These are phyloP conservation scores for Enhydra lutris DNA, from an alignment of 2,113 vertebrate genomes.

Conservation along the genomic window DNA sequence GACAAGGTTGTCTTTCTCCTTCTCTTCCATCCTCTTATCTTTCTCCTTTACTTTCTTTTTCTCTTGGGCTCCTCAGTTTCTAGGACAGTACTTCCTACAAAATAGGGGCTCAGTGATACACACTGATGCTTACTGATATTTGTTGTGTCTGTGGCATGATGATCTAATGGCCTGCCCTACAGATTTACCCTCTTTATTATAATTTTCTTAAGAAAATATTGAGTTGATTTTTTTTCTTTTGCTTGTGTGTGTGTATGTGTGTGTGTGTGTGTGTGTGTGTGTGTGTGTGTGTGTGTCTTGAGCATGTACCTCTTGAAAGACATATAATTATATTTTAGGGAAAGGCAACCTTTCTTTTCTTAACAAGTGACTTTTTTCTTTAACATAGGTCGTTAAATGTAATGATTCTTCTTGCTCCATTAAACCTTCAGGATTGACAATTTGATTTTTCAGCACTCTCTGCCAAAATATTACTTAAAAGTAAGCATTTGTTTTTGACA, in stretches of 20 bases:
- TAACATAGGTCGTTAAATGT: background rate
- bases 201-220: conserved; percentile 1
- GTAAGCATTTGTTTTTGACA: background rate
- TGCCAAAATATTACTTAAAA: background rate
- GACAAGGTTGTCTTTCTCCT: background rate
- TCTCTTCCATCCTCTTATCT: background rate
- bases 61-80: background rate
- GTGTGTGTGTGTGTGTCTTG: background rate
- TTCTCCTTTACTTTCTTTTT: background rate
- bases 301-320: background rate
- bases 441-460: background rate
- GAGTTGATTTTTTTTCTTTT: background rate
- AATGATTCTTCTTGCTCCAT: background rate
- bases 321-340: background rate
- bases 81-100: background rate
- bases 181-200: background rate
- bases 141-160: background rate
- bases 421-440: background rate
- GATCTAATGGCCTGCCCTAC: background rate
- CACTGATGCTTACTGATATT: background rate
- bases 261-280: no score
- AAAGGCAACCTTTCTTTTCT: background rate
- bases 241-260: background rate
- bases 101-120: background rate
- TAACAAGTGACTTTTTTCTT: background rate